Evolutionary conservation across 2,888 invertebrate species (phyloP).

Genomic region (Electrophaes corylata): DNA sequence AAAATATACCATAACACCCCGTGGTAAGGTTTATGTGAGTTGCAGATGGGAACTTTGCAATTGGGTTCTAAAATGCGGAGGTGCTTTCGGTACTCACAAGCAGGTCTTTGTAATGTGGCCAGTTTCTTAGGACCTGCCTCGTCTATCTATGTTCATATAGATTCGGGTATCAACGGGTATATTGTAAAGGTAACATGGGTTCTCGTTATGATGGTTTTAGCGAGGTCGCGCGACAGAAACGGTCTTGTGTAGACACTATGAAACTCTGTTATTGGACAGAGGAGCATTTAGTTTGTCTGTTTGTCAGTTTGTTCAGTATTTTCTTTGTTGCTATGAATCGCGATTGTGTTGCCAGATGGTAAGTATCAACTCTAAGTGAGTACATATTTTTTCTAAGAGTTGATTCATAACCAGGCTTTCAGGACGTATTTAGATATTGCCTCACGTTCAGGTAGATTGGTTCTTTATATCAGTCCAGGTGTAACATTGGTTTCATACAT

Average conservation of each 20-base stretch:
- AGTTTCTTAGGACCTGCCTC: conserved; percentile 60
- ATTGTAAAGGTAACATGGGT: conserved; percentile 45
- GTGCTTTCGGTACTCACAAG: conserved; percentile 76
- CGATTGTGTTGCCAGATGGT: conserved; percentile 72
- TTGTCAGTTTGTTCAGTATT: conserved; percentile 67
- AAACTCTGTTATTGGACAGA: conserved; percentile 80
- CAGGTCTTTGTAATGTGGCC: conserved; percentile 75
- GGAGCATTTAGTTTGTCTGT: conserved; percentile 68
- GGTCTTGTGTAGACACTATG: conserved; percentile 77
- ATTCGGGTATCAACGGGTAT: conserved; percentile 44
- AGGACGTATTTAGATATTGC: conserved; percentile 25
- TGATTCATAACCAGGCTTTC: conserved; percentile 23
- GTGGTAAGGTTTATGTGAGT: conserved; percentile 53
- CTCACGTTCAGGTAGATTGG: too few species aligned
- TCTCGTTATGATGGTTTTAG: conserved; percentile 56
- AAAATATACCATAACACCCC: conserved; percentile 59
- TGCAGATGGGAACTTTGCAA: conserved; percentile 59
- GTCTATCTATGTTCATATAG: conserved; percentile 48
- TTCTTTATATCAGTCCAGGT: conserved; percentile 14
- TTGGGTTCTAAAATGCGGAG: conserved; percentile 75
- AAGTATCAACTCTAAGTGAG: too few species aligned
- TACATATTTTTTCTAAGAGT: conserved; percentile 28
- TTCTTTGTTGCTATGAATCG: conserved; percentile 79
- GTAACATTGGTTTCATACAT: conserved; percentile 2
- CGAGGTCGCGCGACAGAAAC: conserved; percentile 78